Percentiles rank a stretch among this genome's conserved stretches.
These are phyloP conservation scores for Busseola fusca DNA, from an alignment of 2,888 invertebrate species.

Conservation along the genomic window DNA sequence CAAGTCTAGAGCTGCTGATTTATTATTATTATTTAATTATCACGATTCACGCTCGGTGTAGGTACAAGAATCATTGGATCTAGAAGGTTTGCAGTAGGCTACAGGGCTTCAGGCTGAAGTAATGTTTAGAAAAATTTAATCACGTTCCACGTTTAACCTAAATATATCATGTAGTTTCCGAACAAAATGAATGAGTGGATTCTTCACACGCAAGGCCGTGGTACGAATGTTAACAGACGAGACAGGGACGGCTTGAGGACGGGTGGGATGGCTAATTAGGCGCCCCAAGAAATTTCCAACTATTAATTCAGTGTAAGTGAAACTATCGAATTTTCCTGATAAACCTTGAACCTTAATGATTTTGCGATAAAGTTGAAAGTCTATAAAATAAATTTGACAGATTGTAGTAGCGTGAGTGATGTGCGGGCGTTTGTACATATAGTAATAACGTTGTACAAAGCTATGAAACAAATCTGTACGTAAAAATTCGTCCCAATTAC, in stretches of 20 bases:
- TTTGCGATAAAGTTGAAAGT: too few species aligned
- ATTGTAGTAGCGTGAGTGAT: too few species aligned
- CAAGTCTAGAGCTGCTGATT: background rate
- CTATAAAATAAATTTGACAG: too few species aligned
- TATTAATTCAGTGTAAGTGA: background rate
- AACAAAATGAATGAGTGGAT: constrained; percentile 76
- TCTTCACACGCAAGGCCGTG: constrained; percentile 77
- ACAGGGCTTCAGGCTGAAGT: constrained; percentile 23
- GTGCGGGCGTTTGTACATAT: too few species aligned
- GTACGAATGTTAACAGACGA: constrained; percentile 71
- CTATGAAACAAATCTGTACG: background rate
- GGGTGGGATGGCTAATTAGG: constrained; percentile 23
- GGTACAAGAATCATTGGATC: too few species aligned
- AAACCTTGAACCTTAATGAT: too few species aligned
- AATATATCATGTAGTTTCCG: constrained; percentile 71
- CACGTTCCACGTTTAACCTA: constrained; percentile 64
- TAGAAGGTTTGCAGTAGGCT: too few species aligned
- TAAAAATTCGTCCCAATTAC: background rate
- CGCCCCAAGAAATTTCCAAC: background rate
- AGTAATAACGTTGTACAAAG: background rate
- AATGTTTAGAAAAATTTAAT: constrained; percentile 10
- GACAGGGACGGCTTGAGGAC: constrained; percentile 61
- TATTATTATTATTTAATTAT: too few species aligned
- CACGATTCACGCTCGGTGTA: background rate
- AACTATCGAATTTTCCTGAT: too few species aligned